phyloP scores from a whole-genome alignment of 1,140 invertebrate species.

The Penaeus chinensis region DNA sequence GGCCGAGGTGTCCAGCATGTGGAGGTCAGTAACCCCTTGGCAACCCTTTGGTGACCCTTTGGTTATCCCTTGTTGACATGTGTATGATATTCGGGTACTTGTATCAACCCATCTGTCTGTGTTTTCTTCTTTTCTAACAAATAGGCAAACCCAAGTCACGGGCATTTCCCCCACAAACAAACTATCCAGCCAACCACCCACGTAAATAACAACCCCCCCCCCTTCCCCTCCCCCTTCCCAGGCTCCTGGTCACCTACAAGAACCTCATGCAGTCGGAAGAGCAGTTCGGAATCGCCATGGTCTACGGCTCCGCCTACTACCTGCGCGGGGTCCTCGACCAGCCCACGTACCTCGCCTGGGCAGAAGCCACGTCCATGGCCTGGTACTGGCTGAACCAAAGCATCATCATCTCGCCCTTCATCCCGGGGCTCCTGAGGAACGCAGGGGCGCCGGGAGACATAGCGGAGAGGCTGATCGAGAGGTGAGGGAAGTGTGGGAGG shows the following conservation, averaged over 20 bases:
- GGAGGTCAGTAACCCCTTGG: conserved; percentile 18
- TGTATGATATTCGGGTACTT: too few relatives aligned
- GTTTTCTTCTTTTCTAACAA: too few relatives aligned
- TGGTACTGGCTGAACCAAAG: conserved; percentile 50
- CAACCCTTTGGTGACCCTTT: too few relatives aligned
- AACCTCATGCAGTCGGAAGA: conserved; percentile 50
- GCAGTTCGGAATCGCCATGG: conserved; percentile 45
- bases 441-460: background rate
- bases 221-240: background rate
- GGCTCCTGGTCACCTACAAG: conserved; percentile 40
- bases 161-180: too few relatives aligned
- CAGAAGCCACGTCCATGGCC: conserved; percentile 26
- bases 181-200: too few relatives aligned
- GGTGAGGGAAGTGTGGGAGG: background rate
- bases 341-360: conserved; percentile 34
- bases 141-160: too few relatives aligned
- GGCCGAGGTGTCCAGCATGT: conserved; percentile 35
- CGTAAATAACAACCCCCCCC: too few relatives aligned
- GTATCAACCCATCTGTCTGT: too few relatives aligned
- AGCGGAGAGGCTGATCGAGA: conserved; percentile 3
- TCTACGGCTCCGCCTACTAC: conserved; percentile 45
- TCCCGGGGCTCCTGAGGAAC: background rate
- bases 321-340: conserved; percentile 27
- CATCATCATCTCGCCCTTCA: conserved; percentile 10
- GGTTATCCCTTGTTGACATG: too few relatives aligned